These are phyloP conservation scores for Diceros bicornis DNA, from an alignment of 2,797 vertebrate genomes.

Conservation along the genomic window DNA sequence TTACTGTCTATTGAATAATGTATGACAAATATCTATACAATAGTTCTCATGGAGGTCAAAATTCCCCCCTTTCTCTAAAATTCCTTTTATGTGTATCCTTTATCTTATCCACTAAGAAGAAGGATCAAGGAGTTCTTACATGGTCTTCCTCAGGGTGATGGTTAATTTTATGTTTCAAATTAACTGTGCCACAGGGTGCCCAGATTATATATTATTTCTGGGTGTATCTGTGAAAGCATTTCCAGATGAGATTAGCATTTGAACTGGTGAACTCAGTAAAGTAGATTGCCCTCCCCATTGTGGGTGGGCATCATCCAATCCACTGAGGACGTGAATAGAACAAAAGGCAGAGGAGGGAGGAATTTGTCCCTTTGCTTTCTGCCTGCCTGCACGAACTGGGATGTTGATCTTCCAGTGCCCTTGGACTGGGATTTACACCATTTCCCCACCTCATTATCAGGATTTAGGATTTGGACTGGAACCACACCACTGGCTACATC, in stretches of 20 bases:
- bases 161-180: background rate
- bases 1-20: background rate
- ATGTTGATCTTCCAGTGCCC: background rate
- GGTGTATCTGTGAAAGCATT: background rate
- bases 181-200: background rate
- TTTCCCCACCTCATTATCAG: background rate
- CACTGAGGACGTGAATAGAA: background rate
- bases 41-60: background rate
- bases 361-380: background rate
- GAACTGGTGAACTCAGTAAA: background rate
- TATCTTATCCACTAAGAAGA: background rate
- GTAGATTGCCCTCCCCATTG: background rate
- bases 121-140: background rate
- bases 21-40: background rate
- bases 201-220: background rate
- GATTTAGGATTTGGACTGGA: background rate
- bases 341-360: background rate
- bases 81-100: background rate
- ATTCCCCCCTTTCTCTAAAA: background rate
- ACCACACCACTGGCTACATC: too few relatives aligned
- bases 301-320: background rate
- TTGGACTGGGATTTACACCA: background rate
- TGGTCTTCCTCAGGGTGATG: background rate
- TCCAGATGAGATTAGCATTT: background rate
- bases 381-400: background rate